Percentiles rank a stretch among this genome's conserved stretches.
These are phyloP conservation scores for Thera obeliscata DNA, from an alignment of 2,888 invertebrate species.

Conservation along the genomic window DNA sequence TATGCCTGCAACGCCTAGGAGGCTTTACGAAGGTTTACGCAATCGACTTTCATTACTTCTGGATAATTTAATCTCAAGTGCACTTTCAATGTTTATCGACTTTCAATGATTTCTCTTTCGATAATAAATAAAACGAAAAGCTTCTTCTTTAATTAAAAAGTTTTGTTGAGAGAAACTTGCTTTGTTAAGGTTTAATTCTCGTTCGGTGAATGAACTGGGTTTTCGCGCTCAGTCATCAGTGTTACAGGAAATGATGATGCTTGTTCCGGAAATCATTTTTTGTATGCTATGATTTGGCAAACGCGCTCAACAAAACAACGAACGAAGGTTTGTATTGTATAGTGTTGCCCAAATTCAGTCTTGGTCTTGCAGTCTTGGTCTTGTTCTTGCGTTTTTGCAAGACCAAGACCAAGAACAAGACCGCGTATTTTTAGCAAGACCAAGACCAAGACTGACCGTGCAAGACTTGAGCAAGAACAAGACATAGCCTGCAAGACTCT, in stretches of 20 bases:
- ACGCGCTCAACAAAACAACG: too few species aligned
- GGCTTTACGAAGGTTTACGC: conserved; percentile 22
- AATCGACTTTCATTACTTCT: conserved; percentile 39
- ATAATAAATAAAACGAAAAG: conserved; percentile 32
- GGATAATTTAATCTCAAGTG: conserved; percentile 36
- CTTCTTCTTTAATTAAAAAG: conserved; percentile 25
- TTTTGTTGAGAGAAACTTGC: conserved; percentile 27
- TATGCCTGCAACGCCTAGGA: background rate
- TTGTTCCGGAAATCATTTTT: background rate
- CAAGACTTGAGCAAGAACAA: too few species aligned
- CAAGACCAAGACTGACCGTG: too few species aligned
- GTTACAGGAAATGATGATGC: background rate
- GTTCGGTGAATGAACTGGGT: background rate
- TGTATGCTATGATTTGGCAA: too few species aligned
- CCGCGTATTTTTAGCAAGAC: too few species aligned
- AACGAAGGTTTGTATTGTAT: too few species aligned
- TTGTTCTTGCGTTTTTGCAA: too few species aligned
- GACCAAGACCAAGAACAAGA: too few species aligned
- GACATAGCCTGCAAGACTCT: too few species aligned
- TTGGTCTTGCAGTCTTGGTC: too few species aligned
- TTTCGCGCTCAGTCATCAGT: background rate
- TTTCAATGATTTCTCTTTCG: conserved; percentile 33
- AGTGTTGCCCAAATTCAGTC: too few species aligned
- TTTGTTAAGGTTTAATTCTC: conserved; percentile 15
- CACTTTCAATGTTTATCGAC: conserved; percentile 36